These are phyloP conservation scores for Drosophila navojoa DNA, from an alignment of 1,140 invertebrate species.

Conservation along the genomic window DNA sequence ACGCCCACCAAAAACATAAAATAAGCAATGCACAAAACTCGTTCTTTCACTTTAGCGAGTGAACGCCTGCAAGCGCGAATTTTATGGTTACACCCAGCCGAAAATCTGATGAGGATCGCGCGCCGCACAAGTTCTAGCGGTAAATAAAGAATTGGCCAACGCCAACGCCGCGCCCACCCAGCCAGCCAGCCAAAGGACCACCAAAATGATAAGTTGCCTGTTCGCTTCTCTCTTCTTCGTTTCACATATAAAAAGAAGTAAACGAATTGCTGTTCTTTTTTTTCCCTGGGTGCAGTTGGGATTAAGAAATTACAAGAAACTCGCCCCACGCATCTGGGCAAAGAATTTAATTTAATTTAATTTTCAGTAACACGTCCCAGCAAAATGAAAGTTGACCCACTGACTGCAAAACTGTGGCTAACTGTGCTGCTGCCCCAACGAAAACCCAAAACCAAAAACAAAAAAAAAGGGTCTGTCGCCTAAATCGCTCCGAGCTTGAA, in stretches of 20 bases:
- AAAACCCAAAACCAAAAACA: too few species aligned
- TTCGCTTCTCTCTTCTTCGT: constrained; percentile 2
- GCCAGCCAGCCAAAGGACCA: constrained; percentile 50
- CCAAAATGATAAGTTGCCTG: constrained; percentile 66
- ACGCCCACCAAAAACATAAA: constrained; percentile 14
- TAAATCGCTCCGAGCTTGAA: constrained; percentile 68
- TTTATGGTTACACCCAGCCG: constrained; percentile 79
- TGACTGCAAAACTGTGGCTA: constrained; percentile 31
- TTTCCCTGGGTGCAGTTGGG: constrained; percentile 58
- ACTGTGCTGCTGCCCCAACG: constrained; percentile 12
- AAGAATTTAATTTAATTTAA: constrained; percentile 77
- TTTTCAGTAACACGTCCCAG: constrained; percentile 48
- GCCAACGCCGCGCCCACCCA: constrained; percentile 53
- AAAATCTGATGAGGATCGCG: constrained; percentile 63
- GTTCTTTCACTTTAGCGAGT: constrained; percentile 71
- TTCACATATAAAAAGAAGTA: neutral
- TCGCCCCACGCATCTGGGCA: constrained; percentile 64
- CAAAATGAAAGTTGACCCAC: constrained; percentile 78
- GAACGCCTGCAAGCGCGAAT: constrained; percentile 75
- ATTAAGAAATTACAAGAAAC: constrained; percentile 73
- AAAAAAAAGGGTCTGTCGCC: constrained; percentile 33
- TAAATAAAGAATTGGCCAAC: constrained; percentile 73
- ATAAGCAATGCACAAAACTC: constrained; percentile 39
- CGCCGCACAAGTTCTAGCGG: constrained; percentile 63
- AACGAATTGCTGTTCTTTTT: neutral